These are phyloP conservation scores for Vandiemenella viatica DNA, from an alignment of 2,888 invertebrate species.

Conservation along the genomic window DNA sequence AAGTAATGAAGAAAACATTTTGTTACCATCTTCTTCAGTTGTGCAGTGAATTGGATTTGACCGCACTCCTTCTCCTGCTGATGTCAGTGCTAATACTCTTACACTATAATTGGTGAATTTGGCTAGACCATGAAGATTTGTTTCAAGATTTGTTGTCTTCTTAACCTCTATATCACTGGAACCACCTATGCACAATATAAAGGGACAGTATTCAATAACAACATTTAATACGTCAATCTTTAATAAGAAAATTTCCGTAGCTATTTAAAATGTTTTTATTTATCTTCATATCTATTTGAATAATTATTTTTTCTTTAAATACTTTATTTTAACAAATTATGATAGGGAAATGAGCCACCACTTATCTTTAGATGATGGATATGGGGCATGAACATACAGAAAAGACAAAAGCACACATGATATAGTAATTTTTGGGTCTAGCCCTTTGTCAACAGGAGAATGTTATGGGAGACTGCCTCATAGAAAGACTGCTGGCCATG, in stretches of 20 bases:
- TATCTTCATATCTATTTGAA: neutral
- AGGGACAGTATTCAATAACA: neutral
- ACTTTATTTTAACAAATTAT: too few relatives aligned
- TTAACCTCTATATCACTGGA: constrained; percentile 42
- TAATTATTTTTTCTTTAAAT: neutral
- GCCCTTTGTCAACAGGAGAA: too few relatives aligned
- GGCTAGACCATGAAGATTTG: constrained; percentile 61
- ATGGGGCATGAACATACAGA: too few relatives aligned
- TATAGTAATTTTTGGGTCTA: too few relatives aligned
- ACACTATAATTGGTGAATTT: constrained; percentile 82
- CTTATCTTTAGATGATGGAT: too few relatives aligned
- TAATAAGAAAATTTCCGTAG: neutral
- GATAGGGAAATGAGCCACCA: too few relatives aligned
- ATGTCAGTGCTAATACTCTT: constrained; percentile 68
- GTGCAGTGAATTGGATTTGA: constrained; percentile 62
- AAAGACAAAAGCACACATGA: too few relatives aligned
- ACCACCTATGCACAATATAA: constrained; percentile 7
- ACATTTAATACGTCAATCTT: neutral
- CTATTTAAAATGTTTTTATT: neutral
- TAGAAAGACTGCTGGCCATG: too few relatives aligned
- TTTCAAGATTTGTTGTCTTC: constrained; percentile 60
- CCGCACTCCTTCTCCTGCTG: constrained; percentile 69
- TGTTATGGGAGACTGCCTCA: too few relatives aligned
- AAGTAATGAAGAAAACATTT: constrained; percentile 13
- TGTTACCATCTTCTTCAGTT: constrained; percentile 69